These are phyloP conservation scores for Pterophyllum scalare DNA, from an alignment of 2,113 vertebrate genomes.

Conservation along the genomic window DNA sequence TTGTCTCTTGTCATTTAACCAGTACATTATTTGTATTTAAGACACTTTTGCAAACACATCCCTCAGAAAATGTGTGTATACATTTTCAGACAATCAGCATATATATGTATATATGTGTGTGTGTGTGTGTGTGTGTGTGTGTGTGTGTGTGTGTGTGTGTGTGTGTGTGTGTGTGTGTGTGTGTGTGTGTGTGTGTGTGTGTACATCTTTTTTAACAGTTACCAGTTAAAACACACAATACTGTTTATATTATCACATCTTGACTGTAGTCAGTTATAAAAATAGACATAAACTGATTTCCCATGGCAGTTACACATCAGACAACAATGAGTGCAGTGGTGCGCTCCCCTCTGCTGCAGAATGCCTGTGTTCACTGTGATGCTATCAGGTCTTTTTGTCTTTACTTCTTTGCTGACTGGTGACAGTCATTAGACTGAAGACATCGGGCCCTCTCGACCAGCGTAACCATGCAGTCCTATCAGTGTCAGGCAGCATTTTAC, in stretches of 20 bases:
- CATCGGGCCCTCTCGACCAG: neutral
- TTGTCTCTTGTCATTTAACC: neutral
- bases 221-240: neutral
- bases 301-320: neutral
- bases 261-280: neutral
- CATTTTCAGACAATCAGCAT: neutral
- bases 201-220: neutral
- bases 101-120: too few relatives aligned
- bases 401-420: constrained; percentile 1
- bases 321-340: neutral
- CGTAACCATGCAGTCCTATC: neutral
- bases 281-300: neutral
- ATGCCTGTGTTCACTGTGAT: neutral
- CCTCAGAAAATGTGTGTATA: neutral
- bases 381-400: neutral
- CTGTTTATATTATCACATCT: neutral
- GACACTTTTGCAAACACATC: neutral
- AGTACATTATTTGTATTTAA: neutral
- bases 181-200: neutral
- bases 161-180: neutral
- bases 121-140: neutral
- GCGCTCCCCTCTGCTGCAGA: neutral
- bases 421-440: constrained; percentile 13
- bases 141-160: neutral
- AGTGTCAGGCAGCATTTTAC: neutral